Evolutionary conservation across 2,797 vertebrate genomes (phyloP).

Genomic region (Spinus olivaceus): DNA sequence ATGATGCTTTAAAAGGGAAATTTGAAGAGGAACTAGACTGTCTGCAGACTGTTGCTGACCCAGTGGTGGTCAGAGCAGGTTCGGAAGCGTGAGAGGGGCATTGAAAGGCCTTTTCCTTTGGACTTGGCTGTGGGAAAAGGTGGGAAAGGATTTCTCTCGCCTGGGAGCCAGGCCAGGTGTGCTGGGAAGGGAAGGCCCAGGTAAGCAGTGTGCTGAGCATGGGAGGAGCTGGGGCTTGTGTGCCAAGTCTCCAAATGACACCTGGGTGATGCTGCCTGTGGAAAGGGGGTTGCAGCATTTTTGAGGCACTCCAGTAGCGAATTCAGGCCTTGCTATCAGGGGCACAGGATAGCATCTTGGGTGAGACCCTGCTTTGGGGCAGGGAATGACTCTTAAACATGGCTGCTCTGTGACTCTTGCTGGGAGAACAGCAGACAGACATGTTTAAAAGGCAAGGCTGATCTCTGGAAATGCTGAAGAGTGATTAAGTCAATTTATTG

Average conservation of each 20-base stretch:
- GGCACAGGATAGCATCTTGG: background rate
- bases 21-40: background rate
- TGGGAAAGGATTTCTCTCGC: background rate
- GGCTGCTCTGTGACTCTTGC: rapidly evolving
- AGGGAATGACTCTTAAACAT: background rate
- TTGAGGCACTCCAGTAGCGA: background rate
- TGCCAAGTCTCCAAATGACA: rapidly evolving
- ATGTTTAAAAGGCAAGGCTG: background rate
- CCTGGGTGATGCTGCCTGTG: background rate
- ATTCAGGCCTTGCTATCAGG: background rate
- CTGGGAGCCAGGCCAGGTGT: background rate
- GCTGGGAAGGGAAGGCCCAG: background rate
- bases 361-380: background rate
- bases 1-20: background rate
- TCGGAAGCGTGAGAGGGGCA: background rate
- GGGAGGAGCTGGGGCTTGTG: background rate
- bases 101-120: background rate
- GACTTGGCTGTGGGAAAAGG: background rate
- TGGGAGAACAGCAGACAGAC: background rate
- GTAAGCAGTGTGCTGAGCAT: background rate
- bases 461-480: background rate
- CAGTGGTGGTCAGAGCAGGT: background rate
- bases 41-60: background rate
- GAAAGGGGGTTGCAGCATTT: background rate
- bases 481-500: background rate